A percentile compares a stretch with the other conserved stretches of the same genome.
Conservation (phyloP, 2,797 vertebrate species). For the Notolabrus celidotus region DNA sequence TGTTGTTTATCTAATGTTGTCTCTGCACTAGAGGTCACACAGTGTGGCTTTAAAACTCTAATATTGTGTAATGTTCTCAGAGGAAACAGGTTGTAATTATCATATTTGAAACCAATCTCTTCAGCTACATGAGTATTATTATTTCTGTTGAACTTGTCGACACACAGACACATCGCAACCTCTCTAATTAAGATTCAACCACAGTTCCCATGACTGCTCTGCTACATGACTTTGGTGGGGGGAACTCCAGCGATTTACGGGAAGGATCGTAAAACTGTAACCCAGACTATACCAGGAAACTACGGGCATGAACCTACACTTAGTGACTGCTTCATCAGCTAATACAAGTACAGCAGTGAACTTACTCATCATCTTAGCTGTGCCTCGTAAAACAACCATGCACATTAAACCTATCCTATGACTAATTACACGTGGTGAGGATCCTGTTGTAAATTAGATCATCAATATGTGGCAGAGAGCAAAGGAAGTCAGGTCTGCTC, state of each 20-base stretch:
- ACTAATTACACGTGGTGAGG: slow-evolving; percentile 59
- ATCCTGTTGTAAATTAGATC: slow-evolving; percentile 68
- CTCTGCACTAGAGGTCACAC: not conserved
- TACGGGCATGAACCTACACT: slow-evolving; percentile 76
- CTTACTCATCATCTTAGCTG: slow-evolving; percentile 67
- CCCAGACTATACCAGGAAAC: slow-evolving; percentile 82
- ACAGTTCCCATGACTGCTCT: slow-evolving; percentile 72
- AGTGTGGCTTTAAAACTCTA: slow-evolving; percentile 27
- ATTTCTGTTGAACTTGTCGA: slow-evolving; percentile 54
- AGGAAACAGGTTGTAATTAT: slow-evolving; percentile 57
- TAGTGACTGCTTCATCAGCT: slow-evolving; percentile 71
- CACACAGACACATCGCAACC: slow-evolving; percentile 59
- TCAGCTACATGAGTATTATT: slow-evolving; percentile 38
- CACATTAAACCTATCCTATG: slow-evolving; percentile 53
- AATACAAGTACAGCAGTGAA: slow-evolving; percentile 68
- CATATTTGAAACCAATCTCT: slow-evolving; percentile 57
- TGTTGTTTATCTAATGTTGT: slow-evolving; percentile 5
- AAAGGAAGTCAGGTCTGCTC: slow-evolving; percentile 44
- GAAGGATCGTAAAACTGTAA: slow-evolving; percentile 82
- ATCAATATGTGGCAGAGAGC: slow-evolving; percentile 61
- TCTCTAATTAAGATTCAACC: slow-evolving; percentile 80
- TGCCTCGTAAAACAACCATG: slow-evolving; percentile 54
- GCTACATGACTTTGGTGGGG: slow-evolving; percentile 60
- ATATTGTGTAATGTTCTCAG: slow-evolving; percentile 47
- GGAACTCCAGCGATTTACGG: slow-evolving; percentile 78